Percentiles rank a stretch among this genome's conserved stretches.
Evolutionary conservation across 2,888 invertebrate species (phyloP).

Genomic region (Andrena chrysosceles): DNA sequence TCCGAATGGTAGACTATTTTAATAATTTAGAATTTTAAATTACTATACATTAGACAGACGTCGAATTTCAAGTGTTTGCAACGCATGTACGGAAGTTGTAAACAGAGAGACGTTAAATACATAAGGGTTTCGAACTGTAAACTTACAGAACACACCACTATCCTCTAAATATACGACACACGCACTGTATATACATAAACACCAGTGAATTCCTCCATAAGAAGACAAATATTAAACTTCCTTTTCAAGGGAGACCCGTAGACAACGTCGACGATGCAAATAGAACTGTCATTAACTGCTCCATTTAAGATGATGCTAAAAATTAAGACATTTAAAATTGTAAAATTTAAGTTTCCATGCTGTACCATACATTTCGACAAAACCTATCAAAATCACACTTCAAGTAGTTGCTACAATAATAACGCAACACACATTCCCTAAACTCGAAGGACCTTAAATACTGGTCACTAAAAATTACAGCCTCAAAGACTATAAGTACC

Average conservation of each 20-base stretch:
- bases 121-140: neutral
- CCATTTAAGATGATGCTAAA: no score
- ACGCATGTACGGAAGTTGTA: neutral
- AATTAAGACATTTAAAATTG: no score
- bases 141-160: constrained; percentile 4
- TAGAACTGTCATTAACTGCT: no score
- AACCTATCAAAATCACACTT: no score
- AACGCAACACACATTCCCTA: no score
- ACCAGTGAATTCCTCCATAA: neutral
- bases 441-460: no score
- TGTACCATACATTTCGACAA: no score
- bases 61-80: neutral
- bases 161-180: constrained; percentile 14
- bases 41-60: neutral
- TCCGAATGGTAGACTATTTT: neutral
- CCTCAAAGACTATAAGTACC: no score
- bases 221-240: constrained; percentile 11
- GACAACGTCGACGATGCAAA: neutral
- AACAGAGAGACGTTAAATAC: neutral
- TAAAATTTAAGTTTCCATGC: no score
- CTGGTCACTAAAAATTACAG: no score
- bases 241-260: neutral
- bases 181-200: constrained; percentile 4
- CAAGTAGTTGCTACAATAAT: no score
- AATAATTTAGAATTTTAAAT: neutral